Conservation (phyloP, 2,113 vertebrate genomes). For the Nicator chloris region DNA sequence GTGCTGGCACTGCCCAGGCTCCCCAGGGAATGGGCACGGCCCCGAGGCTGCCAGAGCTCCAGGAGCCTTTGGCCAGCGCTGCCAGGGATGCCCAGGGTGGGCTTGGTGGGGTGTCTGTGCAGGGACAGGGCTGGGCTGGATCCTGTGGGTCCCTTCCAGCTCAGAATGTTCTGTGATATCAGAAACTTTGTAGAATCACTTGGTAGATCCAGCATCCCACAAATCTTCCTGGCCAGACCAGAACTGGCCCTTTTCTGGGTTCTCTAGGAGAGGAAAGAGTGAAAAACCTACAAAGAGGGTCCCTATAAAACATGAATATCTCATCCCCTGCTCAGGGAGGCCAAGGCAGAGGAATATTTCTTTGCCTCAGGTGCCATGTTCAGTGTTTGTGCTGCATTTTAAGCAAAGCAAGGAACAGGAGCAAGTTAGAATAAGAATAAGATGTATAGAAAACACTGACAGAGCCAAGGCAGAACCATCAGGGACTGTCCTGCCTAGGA, state of each 20-base stretch:
- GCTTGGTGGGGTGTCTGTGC: background rate
- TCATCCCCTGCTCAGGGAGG: background rate
- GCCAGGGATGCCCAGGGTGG: background rate
- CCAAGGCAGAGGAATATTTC: background rate
- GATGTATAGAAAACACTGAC: background rate
- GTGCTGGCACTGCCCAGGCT: background rate
- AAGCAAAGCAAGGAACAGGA: background rate
- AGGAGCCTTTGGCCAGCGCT: background rate
- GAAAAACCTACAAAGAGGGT: background rate
- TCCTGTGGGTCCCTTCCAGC: rapidly evolving
- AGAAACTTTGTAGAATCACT: background rate
- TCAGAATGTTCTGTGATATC: rapidly evolving
- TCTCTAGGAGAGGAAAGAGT: background rate
- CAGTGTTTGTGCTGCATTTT: background rate
- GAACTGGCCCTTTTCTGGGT: background rate
- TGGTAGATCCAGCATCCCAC: background rate
- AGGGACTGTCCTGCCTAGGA: background rate
- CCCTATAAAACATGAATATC: background rate
- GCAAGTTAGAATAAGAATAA: background rate
- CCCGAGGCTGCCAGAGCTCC: background rate
- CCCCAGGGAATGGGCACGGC: background rate
- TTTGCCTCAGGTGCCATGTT: background rate
- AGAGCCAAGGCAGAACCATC: background rate
- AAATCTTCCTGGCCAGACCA: background rate
- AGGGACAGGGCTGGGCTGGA: rapidly evolving